phyloP scores from a whole-genome alignment of 2,888 invertebrate species.

The Eubasilissa splendida region DNA sequence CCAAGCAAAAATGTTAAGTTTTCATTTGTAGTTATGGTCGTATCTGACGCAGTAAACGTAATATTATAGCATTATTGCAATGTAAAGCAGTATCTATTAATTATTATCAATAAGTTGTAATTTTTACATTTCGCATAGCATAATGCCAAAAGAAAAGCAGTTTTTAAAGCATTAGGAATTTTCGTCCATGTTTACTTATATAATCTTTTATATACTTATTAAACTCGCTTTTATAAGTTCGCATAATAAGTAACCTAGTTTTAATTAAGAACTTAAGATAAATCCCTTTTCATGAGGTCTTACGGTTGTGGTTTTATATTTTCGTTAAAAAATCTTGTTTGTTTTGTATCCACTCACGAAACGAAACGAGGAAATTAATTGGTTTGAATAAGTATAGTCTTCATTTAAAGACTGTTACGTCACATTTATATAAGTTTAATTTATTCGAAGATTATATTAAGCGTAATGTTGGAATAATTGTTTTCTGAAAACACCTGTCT shows the following conservation, averaged over 20 bases:
- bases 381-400: neutral
- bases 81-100: neutral
- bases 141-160: conserved; percentile 56
- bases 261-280: conserved; percentile 1
- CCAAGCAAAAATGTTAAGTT: neutral
- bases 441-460: conserved; percentile 30
- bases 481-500: conserved; percentile 55
- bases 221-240: conserved; percentile 19
- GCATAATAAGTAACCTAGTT: neutral
- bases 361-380: neutral
- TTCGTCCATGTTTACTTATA: conserved; percentile 25
- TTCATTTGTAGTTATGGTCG: too few relatives aligned
- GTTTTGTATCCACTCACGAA: conserved; percentile 15
- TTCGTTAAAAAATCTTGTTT: conserved; percentile 27
- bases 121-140: conserved; percentile 55
- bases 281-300: conserved; percentile 26
- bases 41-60: too few relatives aligned
- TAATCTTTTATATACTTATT: neutral
- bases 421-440: conserved; percentile 30
- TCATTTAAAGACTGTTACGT: neutral
- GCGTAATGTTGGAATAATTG: conserved; percentile 18
- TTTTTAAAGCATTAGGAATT: conserved; percentile 47
- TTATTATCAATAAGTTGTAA: conserved; percentile 43
- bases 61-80: neutral
- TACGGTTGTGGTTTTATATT: conserved; percentile 31